A percentile compares a stretch with the other conserved stretches of the same genome.
Conservation (phyloP, 2,888 invertebrate species). For the Lochmaea capreae region DNA sequence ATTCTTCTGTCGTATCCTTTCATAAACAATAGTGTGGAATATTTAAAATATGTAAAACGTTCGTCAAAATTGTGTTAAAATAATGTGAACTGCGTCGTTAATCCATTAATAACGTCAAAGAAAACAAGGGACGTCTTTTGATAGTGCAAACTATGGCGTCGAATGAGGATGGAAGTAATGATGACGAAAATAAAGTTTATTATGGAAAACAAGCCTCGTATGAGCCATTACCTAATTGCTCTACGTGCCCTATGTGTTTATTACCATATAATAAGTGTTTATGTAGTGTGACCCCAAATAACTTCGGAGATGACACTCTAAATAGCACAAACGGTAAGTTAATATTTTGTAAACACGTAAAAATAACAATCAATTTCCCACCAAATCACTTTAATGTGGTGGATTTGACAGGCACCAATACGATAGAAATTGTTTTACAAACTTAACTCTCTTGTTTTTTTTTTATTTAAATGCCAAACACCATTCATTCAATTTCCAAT, state of each 20-base stretch:
- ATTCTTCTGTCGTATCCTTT: constrained; percentile 36
- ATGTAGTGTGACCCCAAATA: constrained; percentile 49
- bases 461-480: neutral
- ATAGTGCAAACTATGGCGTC: constrained; percentile 58
- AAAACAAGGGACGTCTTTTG: constrained; percentile 41
- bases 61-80: constrained; percentile 28
- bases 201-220: constrained; percentile 46
- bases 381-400: constrained; percentile 10
- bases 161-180: constrained; percentile 55
- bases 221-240: constrained; percentile 36
- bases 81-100: constrained; percentile 38
- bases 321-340: constrained; percentile 49
- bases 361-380: constrained; percentile 21
- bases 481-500: neutral
- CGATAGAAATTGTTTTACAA: neutral
- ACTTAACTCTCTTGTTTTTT: neutral
- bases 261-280: constrained; percentile 47
- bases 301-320: constrained; percentile 46
- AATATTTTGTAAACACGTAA: constrained; percentile 46
- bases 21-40: constrained; percentile 37
- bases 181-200: constrained; percentile 57
- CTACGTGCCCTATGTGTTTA: constrained; percentile 48
- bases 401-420: neutral
- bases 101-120: constrained; percentile 32
- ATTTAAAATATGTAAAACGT: constrained; percentile 22